Evolutionary conservation across 1,140 invertebrate genomes (phyloP), one percentile per base, ranked within the genome.

Genomic region (Drosophila lacteicornis): DNA sequence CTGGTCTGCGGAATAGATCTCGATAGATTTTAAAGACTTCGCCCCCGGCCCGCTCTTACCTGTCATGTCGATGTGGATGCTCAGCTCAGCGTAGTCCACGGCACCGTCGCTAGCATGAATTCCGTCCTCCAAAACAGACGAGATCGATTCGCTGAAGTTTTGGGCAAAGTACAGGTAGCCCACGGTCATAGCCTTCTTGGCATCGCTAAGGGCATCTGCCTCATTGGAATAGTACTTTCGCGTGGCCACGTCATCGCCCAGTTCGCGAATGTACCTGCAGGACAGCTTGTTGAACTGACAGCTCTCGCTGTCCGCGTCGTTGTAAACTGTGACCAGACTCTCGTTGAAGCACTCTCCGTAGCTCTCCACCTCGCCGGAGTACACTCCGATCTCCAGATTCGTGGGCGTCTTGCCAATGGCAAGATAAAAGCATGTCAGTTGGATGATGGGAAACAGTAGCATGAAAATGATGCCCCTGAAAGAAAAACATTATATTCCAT

Each of bases 321-420:
- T 62, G 67, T 88, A 80, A 46, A 91, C 77, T 3, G 91, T 93
- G 22, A 67, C 51, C 40, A 93, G 71, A 27, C 78, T 88, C 0
- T 74, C 68, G 55, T 91, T 77, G 6, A 88, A 93, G 51, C 92
- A 93, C 22, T 86, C 82, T 1, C 69, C 42, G 46, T 76, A 94
- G n/a, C 76, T 85, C 1, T 87, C 73, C 4, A 94, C 93, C 92
- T 98, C 97, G 1, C 96, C 93, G 80, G 97, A 97, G 2, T 98
- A 95, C 0, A 99, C 93, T 0, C 95, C 97, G 13, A 98, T 78
- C 15, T 93, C 93, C 0, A 98, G 93, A 43, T 95, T 94, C 60
- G 94, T 94, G 0, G 97, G 97, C 74, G 97, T 96, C 27, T 95
- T 94, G 7, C 97, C 97, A 55, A 98, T 95, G 13, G 97, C 95